Conservation (phyloP, 2,113 vertebrate species). For the Lophochroa leadbeateri region DNA sequence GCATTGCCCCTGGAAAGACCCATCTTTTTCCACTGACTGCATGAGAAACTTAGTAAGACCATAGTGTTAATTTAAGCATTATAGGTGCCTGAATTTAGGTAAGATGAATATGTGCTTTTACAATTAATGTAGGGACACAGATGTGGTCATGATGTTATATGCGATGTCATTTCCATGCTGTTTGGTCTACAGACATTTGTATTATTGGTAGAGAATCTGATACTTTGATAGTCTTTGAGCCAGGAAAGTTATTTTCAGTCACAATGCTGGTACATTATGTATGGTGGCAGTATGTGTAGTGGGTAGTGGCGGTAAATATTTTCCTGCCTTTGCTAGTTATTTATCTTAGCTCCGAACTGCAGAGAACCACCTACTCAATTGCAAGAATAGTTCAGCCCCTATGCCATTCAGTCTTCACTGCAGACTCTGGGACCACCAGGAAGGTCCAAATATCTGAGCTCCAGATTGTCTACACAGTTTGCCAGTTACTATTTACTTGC, state of each 20-base stretch:
- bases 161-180: background rate
- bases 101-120: background rate
- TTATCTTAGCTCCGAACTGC: conserved; percentile 36
- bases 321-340: conserved; percentile 48
- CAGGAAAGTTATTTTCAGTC: conserved; percentile 39
- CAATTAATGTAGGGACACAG: background rate
- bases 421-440: background rate
- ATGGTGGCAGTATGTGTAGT: conserved; percentile 20
- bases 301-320: conserved; percentile 61
- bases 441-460: conserved; percentile 22
- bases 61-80: background rate
- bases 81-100: background rate
- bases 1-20: background rate
- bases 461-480: conserved; percentile 19
- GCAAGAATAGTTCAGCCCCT: conserved; percentile 31
- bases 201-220: background rate
- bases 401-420: background rate
- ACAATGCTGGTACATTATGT: conserved; percentile 29
- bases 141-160: background rate
- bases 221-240: background rate
- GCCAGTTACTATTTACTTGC: conserved; percentile 8
- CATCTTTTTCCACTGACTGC: background rate
- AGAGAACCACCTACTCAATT: conserved; percentile 57
- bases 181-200: background rate
- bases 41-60: background rate